Base-by-base conservation (phyloP, 2,113 vertebrate genomes). In the Podarcis muralis region DNA sequence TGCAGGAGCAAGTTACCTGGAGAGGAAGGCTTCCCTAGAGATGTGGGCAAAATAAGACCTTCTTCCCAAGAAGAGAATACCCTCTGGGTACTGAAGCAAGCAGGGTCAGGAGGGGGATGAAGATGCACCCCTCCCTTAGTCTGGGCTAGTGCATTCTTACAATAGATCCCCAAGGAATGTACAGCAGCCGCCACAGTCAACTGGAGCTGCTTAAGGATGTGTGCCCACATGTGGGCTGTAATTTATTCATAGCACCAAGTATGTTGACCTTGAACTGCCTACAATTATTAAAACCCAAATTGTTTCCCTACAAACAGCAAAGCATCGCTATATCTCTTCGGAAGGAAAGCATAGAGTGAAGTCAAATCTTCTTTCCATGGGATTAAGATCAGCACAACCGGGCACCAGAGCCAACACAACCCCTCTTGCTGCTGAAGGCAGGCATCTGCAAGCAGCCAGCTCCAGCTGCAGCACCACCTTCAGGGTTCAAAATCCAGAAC, bases 181-280 rank as follows among this genome's bases (percentile, higher is more conserved):
- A 92, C 94, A 95, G 92, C 93, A 65, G 93, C 48, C 48, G 48
- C 48, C 48, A 48, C 48, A 91, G 95, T 94, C 87, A 90, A 27
- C 84, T 59, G 68, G 91, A 93, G 91, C 92, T 89, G 88, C 94
- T 93, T 90, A 92, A 88, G 68, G 75, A 89, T 69, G 90, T 90
- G 88, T 65, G 77, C 77, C 66, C 43, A 30, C 86, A 69, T 78
- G 81, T 85, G 91, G 95, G 88, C 95, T 93, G 90, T 91, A 87
- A 90, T 81, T n/a, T 32, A 32, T 93, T 86, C 91, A 92, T 97
- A 97, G 97, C 96, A 97, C 97, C 97, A 97, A 96, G 92, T 95
- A 92, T 84, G 74, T 92, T 91, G 94, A 94, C 95, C 94, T 96
- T 93, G 85, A 88, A 92, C 86, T 20, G 75, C 89, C 94, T 94